These are phyloP conservation scores for Ditula angustiorana DNA, from an alignment of 2,888 invertebrate species.

Conservation along the genomic window DNA sequence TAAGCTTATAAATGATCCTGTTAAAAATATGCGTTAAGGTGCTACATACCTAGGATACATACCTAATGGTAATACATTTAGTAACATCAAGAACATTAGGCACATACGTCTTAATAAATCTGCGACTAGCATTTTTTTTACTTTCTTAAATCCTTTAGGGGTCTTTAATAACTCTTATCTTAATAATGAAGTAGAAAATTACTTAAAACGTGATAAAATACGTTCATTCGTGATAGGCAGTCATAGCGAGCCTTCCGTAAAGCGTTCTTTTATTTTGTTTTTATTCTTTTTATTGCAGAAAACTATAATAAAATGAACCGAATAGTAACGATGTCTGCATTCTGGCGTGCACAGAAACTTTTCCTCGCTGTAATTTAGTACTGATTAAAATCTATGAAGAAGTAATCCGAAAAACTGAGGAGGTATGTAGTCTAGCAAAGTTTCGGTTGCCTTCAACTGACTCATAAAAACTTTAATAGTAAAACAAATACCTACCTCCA, in stretches of 20 bases:
- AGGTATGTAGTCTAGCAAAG: not conserved
- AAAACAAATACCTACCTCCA: not conserved
- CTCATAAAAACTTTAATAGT: not conserved
- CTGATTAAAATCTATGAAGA: slow-evolving; percentile 24
- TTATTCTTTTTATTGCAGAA: slow-evolving; percentile 33
- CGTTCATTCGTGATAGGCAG: slow-evolving; percentile 14
- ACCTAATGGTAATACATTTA: too few species aligned
- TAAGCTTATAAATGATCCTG: not conserved
- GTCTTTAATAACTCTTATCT: not conserved
- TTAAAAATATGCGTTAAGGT: not conserved
- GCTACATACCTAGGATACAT: too few species aligned
- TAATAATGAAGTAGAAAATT: not conserved
- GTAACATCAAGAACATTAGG: too few species aligned
- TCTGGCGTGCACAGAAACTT: slow-evolving; percentile 24
- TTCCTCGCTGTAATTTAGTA: slow-evolving; percentile 20
- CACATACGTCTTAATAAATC: not conserved
- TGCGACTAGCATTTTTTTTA: too few species aligned
- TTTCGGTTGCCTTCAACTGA: not conserved
- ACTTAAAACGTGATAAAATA: slow-evolving; percentile 7
- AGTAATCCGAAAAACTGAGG: slow-evolving; percentile 5
- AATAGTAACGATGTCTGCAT: slow-evolving; percentile 23
- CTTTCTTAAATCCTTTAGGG: not conserved
- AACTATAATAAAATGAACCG: slow-evolving; percentile 23
- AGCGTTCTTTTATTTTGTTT: slow-evolving; percentile 23
- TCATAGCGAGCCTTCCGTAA: slow-evolving; percentile 18